Percentiles rank a stretch among this genome's conserved stretches.
Evolutionary conservation across 2,888 invertebrate species (phyloP).

Genomic region (Eristalis pertinax): DNA sequence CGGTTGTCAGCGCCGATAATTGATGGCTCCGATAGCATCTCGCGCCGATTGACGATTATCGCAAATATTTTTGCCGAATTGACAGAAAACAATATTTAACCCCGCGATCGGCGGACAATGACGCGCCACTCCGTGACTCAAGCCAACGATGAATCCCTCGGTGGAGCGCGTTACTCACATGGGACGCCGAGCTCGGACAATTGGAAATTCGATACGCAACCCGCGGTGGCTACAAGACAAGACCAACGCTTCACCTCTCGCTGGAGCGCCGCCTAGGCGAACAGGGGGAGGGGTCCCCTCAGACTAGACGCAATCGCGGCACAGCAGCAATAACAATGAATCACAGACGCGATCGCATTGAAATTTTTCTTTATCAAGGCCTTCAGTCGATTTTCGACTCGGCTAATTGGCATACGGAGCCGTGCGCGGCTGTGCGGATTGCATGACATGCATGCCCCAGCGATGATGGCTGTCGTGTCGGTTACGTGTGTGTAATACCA

Average conservation of each 20-base stretch:
- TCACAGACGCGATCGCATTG: slow-evolving; percentile 48
- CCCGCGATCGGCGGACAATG: neutral
- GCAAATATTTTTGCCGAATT: slow-evolving; percentile 41
- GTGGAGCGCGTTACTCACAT: slow-evolving; percentile 59
- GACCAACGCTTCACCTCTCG: slow-evolving; percentile 21
- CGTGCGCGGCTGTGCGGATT: slow-evolving; percentile 14
- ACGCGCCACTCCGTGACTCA: slow-evolving; percentile 11
- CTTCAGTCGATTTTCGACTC: slow-evolving; percentile 62
- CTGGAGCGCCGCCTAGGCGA: slow-evolving; percentile 3
- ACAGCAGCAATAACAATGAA: slow-evolving; percentile 30
- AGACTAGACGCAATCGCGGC: slow-evolving; percentile 26
- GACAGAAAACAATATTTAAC: slow-evolving; percentile 53
- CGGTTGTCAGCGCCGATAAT: slow-evolving; percentile 69
- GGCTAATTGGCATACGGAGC: slow-evolving; percentile 59
- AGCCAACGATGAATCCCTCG: slow-evolving; percentile 36
- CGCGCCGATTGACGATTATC: slow-evolving; percentile 29
- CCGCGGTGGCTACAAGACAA: slow-evolving; percentile 18
- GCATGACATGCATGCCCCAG: slow-evolving; percentile 52
- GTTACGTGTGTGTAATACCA: slow-evolving; percentile 72
- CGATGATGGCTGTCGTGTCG: slow-evolving; percentile 5
- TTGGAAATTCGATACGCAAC: slow-evolving; percentile 62
- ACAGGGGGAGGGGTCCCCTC: neutral
- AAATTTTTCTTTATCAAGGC: slow-evolving; percentile 70
- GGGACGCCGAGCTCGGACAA: slow-evolving; percentile 6
- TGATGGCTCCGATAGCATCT: slow-evolving; percentile 64